Base-by-base conservation (phyloP, 1,140 invertebrate genomes). In the Polyergus mexicanus region DNA sequence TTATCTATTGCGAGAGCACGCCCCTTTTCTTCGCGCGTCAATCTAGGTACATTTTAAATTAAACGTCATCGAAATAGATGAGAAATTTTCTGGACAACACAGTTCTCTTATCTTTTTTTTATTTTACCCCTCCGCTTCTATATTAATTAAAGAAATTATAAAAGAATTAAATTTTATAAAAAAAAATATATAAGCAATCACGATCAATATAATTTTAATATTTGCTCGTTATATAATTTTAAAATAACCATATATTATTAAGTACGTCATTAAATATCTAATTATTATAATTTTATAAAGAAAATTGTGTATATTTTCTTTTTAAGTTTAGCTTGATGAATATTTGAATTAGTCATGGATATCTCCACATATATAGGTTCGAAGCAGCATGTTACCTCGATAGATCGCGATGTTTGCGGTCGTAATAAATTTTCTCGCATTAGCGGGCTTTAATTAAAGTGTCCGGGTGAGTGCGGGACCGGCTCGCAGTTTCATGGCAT, bases 401-500 rank as follows among this genome's bases (percentile, higher is more conserved):
- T 41, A 74, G 68, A 72, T 44, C 78, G 54, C 54, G 54, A 83
- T 83, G 54, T 72, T 74, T 83, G 68, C 54, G 68, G 60, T 54
- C 68, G 78, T 56, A 47, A 83, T 83, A 83, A 83, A 83, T 83
- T 83, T 60, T 83, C 78, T 56, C 25, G 65, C 32, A 58, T 80
- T 80, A 80, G 47, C 28, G 66, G 38, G 38, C 6, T 83, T 83
- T 83, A 83, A 83, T 83, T 72, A 83, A 81, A 74, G 54, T 35
- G 78, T 81, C 71, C 7, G 38, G 13, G 68, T n/a, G 35, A 56
- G 56, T 19, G 35, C 77, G 77, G 66, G 38, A 54, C 19, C 28
- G 35, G 38, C 19, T 0, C 58, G 51, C 51, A 72, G 28, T 72
- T 72, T 81, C 78, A 35, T 56, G 25, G 51, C 68, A 28, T 60